Evolutionary conservation across 2,888 invertebrate genomes (phyloP).

Genomic region (Xylocampa areola): DNA sequence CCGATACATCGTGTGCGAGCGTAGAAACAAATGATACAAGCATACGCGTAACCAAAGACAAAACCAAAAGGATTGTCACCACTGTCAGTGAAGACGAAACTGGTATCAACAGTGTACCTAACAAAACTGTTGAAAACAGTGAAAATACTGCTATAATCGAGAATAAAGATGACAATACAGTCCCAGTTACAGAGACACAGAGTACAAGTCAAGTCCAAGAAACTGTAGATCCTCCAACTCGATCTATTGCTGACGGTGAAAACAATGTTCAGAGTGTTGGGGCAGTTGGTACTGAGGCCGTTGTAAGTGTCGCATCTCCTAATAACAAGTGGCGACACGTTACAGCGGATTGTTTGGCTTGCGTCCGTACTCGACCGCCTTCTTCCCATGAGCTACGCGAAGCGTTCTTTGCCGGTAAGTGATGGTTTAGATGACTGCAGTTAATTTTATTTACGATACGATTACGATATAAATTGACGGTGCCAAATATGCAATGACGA

Average conservation of each 20-base stretch:
- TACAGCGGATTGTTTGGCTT: conserved; percentile 78
- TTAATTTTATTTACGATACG: neutral
- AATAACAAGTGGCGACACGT: conserved; percentile 74
- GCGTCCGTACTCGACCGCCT: conserved; percentile 80
- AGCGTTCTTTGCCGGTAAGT: conserved; percentile 84
- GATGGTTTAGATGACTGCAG: neutral
- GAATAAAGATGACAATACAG: conserved; percentile 36
- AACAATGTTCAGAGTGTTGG: conserved; percentile 40
- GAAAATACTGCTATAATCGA: conserved; percentile 50
- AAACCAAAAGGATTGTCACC: conserved; percentile 49
- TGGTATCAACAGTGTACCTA: conserved; percentile 13
- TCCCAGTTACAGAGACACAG: conserved; percentile 20
- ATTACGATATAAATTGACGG: neutral
- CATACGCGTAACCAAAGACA: conserved; percentile 59
- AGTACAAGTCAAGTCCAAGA: conserved; percentile 39
- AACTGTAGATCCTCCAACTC: conserved; percentile 14
- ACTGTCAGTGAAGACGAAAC: conserved; percentile 37
- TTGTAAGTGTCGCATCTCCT: conserved; percentile 32
- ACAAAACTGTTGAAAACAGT: conserved; percentile 41
- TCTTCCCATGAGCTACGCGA: conserved; percentile 84
- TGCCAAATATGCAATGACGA: no score
- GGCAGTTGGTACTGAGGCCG: conserved; percentile 36
- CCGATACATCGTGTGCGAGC: conserved; percentile 36
- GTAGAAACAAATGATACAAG: conserved; percentile 42
- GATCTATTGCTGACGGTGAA: conserved; percentile 34